Evolutionary conservation across 53 echinoderm and acorn worm genomes (phyloP).

Genomic region (Apostichopus leukothele): DNA sequence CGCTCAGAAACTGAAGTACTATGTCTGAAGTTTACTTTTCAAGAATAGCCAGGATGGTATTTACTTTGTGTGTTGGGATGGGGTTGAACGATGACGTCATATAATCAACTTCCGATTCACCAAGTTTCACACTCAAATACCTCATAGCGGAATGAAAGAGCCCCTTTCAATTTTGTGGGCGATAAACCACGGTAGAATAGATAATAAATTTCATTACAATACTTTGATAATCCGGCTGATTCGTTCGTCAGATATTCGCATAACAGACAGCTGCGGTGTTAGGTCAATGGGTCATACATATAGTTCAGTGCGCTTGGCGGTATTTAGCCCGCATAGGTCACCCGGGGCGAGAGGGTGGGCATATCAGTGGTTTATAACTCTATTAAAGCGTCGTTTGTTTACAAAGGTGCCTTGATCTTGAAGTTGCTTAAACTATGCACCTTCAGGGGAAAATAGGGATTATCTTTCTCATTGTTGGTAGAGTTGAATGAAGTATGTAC

Average conservation of each 20-base stretch:
- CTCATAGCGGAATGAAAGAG: no score
- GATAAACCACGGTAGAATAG: no score
- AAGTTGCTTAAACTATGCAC: neutral
- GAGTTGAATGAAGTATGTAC: no score
- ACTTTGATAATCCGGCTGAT: neutral
- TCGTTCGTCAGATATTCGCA: neutral
- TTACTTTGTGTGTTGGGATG: no score
- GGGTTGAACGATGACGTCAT: no score
- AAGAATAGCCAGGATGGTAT: no score
- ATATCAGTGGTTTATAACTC: neutral
- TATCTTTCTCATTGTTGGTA: neutral
- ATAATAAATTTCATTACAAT: no score
- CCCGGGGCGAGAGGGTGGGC: neutral
- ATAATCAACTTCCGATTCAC: no score
- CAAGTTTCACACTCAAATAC: no score
- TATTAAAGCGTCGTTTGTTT: neutral
- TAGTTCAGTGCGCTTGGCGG: neutral
- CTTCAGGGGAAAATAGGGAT: neutral
- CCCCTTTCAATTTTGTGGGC: no score
- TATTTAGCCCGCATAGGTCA: neutral
- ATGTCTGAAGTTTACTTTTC: no score
- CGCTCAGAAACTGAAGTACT: no score
- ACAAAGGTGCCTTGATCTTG: neutral
- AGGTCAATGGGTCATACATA: neutral
- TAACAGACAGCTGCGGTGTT: neutral